Base-by-base conservation (phyloP, 2,113 vertebrate genomes). In the Saguinus midas region DNA sequence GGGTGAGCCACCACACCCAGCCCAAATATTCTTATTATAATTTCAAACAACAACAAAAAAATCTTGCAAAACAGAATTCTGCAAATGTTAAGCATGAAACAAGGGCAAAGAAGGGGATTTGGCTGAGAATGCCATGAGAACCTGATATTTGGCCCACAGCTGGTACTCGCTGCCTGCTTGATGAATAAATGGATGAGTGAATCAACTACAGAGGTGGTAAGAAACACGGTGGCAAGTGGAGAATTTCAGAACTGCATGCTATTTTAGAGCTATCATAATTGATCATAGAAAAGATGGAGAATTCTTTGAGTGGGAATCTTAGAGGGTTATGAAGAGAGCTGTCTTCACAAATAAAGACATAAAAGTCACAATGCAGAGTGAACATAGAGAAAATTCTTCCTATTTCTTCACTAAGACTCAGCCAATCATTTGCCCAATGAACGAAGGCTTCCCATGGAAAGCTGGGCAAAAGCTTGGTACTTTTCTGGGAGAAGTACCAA, bases 341-440 rank as follows among this genome's bases (percentile, higher is more conserved):
- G 20, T 81, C 82, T 84, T 80, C 32, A 55, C 81, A 76, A 96
- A 73, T 61, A 66, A 95, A 89, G 85, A 85, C 40, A 40, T 55
- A 48, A 83, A 92, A 79, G 87, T 84, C 66, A 80, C 58, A 73
- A 37, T 16, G 32, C 93, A 91, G 76, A 95, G 55, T 75, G 23
- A 70, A 57, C 40, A 79, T 25, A 82, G 72, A 93, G 61, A 76
- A 40, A 87, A 50, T 57, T 23, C 5, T 40, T 73, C 75, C 70
- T 61, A 66, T 79, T 25, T 45, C 78, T 90, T 90, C 57, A 21
- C 25, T 35, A 25, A 66, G 45, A 14, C 61, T 16, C 70, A 43
- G 55, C 55, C 84, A 75, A 18, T 70, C 37, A 76, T 20, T 27
- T 79, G 43, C 73, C 88, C 73, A 45, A 23, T 20, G 72, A 89